Evolutionary conservation across 2,888 invertebrate species (phyloP), one percentile per base, ranked within the genome.

Genomic region (Apodemia zela): DNA sequence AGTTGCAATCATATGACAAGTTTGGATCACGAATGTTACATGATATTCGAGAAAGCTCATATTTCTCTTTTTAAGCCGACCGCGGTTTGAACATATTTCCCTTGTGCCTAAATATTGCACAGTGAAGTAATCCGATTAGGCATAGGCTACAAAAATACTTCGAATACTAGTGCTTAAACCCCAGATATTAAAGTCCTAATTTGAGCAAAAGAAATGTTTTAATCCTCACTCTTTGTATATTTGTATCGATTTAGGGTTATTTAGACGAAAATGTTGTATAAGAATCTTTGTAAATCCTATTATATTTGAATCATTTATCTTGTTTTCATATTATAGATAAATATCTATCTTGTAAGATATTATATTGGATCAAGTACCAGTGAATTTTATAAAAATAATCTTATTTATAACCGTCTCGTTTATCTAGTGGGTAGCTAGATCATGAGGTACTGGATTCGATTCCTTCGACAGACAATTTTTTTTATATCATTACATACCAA

Each of bases 101-200:
- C 87, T 69, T 66, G 86, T 80, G 72, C 72, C 78, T 73, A 82
- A 81, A 83, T 84, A 84, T 83, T 75, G 75, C 70, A 68, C 76
- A 79, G 80, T 75, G 77, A 71, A 72, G 78, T 84, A 87, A 88
- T 87, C 87, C 75, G 85, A 87, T 88, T 87, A 84, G 72, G 69
- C 21, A 21, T 54, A 54, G 54, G 21, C 25, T 25, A 21, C 25
- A 21, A 54, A 54, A 54, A 54, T 54, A 54, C 54, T 54, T 51
- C 11, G 15, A 25, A 54, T 25, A 54, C 21, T 54, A 54, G 13
- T 54, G 15, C 25, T 54, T 54, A 54, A 25, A 54, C 13, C 11
- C 54, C 17, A 25, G 13, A 15, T 25, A 54, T 29, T 54, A 54
- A 54, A 54, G 54, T 15, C 25, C 15, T 25, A 7, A 21, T 54